These are phyloP conservation scores for Rissa tridactyla DNA, from an alignment of 2,113 vertebrate genomes.

Conservation along the genomic window DNA sequence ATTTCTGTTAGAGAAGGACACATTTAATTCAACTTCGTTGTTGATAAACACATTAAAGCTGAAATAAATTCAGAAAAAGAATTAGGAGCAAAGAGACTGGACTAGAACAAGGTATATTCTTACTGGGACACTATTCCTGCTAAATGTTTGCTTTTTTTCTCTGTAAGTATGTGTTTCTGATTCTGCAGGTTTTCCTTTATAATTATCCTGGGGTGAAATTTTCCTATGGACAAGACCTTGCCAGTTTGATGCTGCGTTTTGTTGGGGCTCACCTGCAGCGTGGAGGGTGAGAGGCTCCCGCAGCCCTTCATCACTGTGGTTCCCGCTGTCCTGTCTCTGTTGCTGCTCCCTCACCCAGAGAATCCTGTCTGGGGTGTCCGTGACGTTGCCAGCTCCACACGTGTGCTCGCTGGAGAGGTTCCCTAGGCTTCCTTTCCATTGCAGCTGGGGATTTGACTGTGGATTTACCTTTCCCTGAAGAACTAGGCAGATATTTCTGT, in stretches of 20 bases:
- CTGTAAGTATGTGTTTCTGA: neutral
- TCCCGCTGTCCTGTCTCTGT: neutral
- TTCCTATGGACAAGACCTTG: accelerated
- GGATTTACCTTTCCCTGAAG: neutral
- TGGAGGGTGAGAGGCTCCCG: neutral
- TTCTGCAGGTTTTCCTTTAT: neutral
- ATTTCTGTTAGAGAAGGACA: neutral
- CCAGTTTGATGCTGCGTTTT: neutral
- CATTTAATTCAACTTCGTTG: neutral
- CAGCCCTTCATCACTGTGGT: neutral
- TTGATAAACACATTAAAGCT: neutral
- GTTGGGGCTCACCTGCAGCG: accelerated
- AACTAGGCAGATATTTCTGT: neutral
- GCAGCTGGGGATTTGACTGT: neutral
- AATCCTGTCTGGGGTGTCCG: accelerated
- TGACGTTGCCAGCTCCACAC: accelerated
- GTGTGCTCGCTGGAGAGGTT: neutral
- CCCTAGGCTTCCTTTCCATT: neutral
- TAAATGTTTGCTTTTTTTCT: neutral
- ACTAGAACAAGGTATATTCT: neutral
- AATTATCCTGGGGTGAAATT: neutral
- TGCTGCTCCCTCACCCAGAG: neutral
- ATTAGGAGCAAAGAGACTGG: neutral
- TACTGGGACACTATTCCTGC: neutral
- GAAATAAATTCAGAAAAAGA: neutral